A percentile compares a stretch with the other conserved stretches of the same genome.
Evolutionary conservation across 2,113 vertebrate genomes (phyloP).

Genomic region (Prunella fulvescens): DNA sequence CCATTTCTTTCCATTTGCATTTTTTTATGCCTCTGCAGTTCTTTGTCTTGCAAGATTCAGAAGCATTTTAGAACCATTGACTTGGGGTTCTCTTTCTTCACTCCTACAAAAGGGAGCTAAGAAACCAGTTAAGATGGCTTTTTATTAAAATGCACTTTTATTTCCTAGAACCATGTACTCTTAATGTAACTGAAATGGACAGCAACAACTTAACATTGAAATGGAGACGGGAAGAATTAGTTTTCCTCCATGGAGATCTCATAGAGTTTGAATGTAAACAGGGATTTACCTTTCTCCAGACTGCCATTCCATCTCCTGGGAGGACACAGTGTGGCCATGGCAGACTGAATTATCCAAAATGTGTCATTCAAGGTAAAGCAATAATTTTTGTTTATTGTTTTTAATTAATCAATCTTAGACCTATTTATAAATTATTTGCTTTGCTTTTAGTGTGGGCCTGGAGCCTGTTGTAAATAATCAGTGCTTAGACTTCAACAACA

Average conservation of each 20-base stretch:
- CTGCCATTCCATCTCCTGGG: neutral
- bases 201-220: constrained; percentile 68
- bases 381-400: neutral
- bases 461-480: neutral
- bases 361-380: constrained; percentile 67
- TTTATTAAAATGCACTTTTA: neutral
- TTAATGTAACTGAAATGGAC: constrained; percentile 26
- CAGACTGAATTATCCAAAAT: constrained; percentile 68
- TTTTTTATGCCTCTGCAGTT: neutral
- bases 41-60: neutral
- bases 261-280: constrained; percentile 75
- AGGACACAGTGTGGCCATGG: constrained; percentile 64
- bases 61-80: neutral
- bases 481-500: neutral
- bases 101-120: neutral
- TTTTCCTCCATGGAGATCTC: constrained; percentile 73
- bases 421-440: neutral
- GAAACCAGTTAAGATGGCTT: neutral
- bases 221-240: constrained; percentile 66
- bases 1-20: neutral
- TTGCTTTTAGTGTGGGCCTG: neutral
- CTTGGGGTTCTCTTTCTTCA: neutral
- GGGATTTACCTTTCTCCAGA: constrained; percentile 56
- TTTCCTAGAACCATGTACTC: constrained; percentile 70
- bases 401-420: neutral